Percentiles rank a stretch among this genome's conserved stretches.
Evolutionary conservation across 2,797 vertebrate genomes (phyloP).

Genomic region (Masticophis lateralis): DNA sequence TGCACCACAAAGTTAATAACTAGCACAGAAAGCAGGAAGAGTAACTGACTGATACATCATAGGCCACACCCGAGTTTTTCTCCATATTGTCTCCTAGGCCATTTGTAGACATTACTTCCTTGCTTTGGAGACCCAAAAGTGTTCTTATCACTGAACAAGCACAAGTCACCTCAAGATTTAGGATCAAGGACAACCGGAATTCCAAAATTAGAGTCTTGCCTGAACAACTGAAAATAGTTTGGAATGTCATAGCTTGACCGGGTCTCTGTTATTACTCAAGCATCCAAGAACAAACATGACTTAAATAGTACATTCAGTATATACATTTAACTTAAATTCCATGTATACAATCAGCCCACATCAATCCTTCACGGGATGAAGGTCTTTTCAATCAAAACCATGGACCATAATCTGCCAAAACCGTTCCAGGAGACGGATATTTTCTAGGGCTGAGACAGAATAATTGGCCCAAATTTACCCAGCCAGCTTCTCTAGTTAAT

Average conservation of each 20-base stretch:
- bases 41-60: neutral
- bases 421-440: neutral
- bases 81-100: neutral
- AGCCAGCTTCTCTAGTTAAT: neutral
- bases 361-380: neutral
- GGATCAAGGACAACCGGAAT: constrained; percentile 1
- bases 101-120: neutral
- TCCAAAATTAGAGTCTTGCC: neutral
- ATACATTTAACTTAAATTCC: neutral
- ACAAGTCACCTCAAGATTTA: neutral
- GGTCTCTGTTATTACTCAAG: neutral
- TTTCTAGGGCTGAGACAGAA: neutral
- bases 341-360: neutral
- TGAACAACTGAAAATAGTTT: neutral
- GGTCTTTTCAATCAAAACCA: neutral
- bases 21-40: neutral
- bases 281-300: neutral
- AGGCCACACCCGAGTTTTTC: neutral
- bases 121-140: constrained; percentile 19
- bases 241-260: neutral
- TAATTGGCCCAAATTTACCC: neutral
- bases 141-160: neutral
- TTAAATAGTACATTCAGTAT: neutral
- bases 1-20: neutral
- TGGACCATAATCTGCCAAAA: neutral